A percentile compares a stretch with the other conserved stretches of the same genome.
phyloP scores from a whole-genome alignment of 2,797 vertebrate genomes.

The Vireo griseus region DNA sequence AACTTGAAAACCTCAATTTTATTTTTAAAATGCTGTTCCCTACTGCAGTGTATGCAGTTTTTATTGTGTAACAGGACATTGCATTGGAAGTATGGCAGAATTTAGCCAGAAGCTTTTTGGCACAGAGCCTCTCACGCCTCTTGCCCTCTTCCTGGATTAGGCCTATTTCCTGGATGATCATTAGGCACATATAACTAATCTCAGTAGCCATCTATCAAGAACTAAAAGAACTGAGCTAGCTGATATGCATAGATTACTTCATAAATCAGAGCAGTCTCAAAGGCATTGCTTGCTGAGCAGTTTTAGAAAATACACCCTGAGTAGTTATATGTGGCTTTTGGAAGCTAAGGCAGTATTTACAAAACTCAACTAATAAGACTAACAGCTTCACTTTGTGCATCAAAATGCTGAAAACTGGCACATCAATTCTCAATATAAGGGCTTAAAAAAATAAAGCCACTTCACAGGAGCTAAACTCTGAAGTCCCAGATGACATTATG shows the following conservation, averaged over 20 bases:
- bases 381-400: background rate
- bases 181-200: conserved; percentile 26
- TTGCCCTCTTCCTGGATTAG: background rate
- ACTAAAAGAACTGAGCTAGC: conserved; percentile 27
- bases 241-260: conserved; percentile 19
- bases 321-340: background rate
- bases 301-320: background rate
- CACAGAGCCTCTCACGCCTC: background rate
- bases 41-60: background rate
- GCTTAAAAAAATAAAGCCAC: background rate
- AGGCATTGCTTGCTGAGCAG: background rate
- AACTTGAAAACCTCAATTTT: background rate
- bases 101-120: conserved; percentile 9
- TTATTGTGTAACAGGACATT: background rate
- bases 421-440: background rate
- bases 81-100: background rate
- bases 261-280: background rate
- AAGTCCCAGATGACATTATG: background rate
- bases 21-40: background rate
- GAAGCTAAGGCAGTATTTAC: background rate
- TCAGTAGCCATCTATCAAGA: conserved; percentile 33
- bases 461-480: background rate
- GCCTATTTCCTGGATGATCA: conserved; percentile 38
- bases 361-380: background rate
- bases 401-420: background rate